These are phyloP conservation scores for Holothuria leucospilota DNA, from an alignment of 53 echinoderm and acorn worm genomes.

Conservation along the genomic window DNA sequence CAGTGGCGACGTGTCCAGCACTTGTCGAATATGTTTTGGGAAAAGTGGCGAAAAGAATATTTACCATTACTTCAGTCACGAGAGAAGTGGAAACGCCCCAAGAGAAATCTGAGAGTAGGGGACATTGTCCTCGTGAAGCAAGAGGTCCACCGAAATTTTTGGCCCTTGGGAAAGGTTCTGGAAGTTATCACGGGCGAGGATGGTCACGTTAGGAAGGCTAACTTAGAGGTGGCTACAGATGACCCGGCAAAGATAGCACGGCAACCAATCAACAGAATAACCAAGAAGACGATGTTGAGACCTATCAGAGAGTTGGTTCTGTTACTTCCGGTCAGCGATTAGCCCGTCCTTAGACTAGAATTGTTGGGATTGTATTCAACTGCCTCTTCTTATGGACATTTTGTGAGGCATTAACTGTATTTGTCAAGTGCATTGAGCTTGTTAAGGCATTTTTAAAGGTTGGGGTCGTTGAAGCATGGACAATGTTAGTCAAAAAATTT, in stretches of 20 bases:
- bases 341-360: background rate
- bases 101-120: conserved; percentile 39
- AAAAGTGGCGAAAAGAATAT: conserved; percentile 70
- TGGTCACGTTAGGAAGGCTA: conserved; percentile 58
- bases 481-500: too few species aligned
- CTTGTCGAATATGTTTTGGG: conserved; percentile 65
- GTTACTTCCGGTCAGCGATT: conserved; percentile 35
- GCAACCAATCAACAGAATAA: conserved; percentile 32
- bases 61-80: conserved; percentile 60
- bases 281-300: conserved; percentile 68
- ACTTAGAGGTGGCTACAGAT: conserved; percentile 43
- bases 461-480: too few species aligned
- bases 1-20: conserved; percentile 76
- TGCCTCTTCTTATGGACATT: background rate
- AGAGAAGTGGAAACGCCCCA: conserved; percentile 59
- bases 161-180: conserved; percentile 62
- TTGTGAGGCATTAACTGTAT: conserved; percentile 13
- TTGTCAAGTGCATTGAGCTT: background rate
- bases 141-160: conserved; percentile 56
- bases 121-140: conserved; percentile 65
- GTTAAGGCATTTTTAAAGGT: too few species aligned
- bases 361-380: background rate
- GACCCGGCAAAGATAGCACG: conserved; percentile 37
- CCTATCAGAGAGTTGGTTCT: conserved; percentile 65
- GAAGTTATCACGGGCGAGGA: conserved; percentile 42